A percentile compares a stretch with the other conserved stretches of the same genome.
Evolutionary conservation across 2,113 vertebrate genomes (phyloP).

Genomic region (Pterophyllum scalare): DNA sequence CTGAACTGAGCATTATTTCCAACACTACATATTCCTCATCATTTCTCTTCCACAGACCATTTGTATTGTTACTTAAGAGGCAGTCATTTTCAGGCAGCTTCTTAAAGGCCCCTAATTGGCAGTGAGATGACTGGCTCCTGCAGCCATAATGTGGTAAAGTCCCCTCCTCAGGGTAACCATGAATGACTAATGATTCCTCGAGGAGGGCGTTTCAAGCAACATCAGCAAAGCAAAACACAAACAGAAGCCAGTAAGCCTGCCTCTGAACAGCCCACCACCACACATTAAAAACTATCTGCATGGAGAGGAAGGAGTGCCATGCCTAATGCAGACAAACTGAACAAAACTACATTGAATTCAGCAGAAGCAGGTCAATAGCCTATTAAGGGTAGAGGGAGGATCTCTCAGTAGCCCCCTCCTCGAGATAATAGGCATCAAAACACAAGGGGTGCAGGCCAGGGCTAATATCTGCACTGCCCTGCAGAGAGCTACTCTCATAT

Average conservation of each 20-base stretch:
- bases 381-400: conserved; percentile 45
- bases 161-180: conserved; percentile 64
- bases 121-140: conserved; percentile 38
- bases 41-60: conserved; percentile 4
- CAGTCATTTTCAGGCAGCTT: conserved; percentile 20
- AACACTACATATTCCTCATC: conserved; percentile 9
- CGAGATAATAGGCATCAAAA: conserved; percentile 39
- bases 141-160: conserved; percentile 47
- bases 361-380: conserved; percentile 51
- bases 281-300: conserved; percentile 11
- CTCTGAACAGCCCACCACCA: neutral
- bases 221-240: conserved; percentile 62
- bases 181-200: conserved; percentile 74
- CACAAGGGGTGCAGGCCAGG: conserved; percentile 38
- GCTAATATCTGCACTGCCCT: conserved; percentile 53
- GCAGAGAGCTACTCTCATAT: conserved; percentile 64
- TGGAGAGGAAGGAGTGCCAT: conserved; percentile 15
- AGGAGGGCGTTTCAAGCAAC: conserved; percentile 62
- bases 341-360: conserved; percentile 27
- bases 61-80: conserved; percentile 17
- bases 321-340: conserved; percentile 39
- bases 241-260: conserved; percentile 37
- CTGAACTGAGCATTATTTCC: conserved; percentile 23
- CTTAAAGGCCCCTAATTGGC: conserved; percentile 32
- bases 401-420: conserved; percentile 21